phyloP scores from a whole-genome alignment of 2,113 vertebrate species.

The Arothron firmamentum region DNA sequence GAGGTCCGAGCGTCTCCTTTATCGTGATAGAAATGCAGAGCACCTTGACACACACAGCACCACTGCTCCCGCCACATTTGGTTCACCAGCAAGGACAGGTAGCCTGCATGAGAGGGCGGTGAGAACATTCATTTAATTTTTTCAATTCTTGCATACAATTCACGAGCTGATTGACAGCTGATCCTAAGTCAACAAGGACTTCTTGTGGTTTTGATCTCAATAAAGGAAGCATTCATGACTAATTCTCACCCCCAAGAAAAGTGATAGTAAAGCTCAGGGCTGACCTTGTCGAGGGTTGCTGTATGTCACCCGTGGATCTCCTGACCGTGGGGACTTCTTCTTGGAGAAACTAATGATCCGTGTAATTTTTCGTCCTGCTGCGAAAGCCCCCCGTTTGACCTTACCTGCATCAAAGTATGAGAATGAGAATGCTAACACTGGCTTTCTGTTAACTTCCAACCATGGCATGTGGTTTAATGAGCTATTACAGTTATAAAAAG shows the following conservation, averaged over 20 bases:
- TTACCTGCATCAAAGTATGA: constrained; percentile 72
- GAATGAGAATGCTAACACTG: not conserved
- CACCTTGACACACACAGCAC: constrained; percentile 85
- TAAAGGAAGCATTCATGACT: no score
- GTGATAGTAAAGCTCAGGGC: not conserved
- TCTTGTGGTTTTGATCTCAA: no score
- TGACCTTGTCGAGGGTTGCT: constrained; percentile 87
- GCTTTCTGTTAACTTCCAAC: no score
- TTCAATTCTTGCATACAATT: not conserved
- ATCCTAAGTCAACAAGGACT: no score
- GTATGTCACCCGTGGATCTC: constrained; percentile 74
- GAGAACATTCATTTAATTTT: not conserved
- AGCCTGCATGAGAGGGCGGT: constrained; percentile 66
- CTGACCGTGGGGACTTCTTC: constrained; percentile 81
- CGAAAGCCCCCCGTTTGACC: constrained; percentile 85
- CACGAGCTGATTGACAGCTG: no score
- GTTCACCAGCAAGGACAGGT: constrained; percentile 85
- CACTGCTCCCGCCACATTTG: constrained; percentile 95
- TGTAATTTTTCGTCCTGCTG: constrained; percentile 92
- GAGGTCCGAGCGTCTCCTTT: constrained; percentile 79
- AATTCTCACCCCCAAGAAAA: no score
- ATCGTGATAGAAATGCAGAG: constrained; percentile 88
- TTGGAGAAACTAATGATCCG: constrained; percentile 97
- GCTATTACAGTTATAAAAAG: no score
- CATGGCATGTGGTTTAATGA: no score